Conservation (phyloP, 1,140 invertebrate species). For the Ceratina australensis region DNA sequence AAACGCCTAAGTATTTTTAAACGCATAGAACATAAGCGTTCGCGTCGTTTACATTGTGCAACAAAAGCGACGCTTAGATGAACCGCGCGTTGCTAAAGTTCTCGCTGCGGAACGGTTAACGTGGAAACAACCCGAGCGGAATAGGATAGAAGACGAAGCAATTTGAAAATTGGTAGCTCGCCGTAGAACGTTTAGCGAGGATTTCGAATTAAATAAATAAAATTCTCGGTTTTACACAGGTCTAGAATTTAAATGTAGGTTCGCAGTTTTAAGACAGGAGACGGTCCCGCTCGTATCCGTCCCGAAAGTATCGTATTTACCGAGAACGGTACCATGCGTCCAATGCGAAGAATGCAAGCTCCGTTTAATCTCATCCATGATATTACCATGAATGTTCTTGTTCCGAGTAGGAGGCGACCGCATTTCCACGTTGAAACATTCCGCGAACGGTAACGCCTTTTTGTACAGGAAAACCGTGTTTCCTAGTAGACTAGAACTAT, state of each 20-base stretch:
- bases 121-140: not conserved
- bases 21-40: not conserved
- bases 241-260: conserved; percentile 27
- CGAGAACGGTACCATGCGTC: conserved; percentile 44
- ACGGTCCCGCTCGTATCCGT: conserved; percentile 21
- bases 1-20: conserved; percentile 21
- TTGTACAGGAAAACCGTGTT: conserved; percentile 43
- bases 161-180: no score
- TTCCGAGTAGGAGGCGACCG: conserved; percentile 57
- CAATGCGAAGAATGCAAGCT: conserved; percentile 55
- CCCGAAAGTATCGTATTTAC: conserved; percentile 46
- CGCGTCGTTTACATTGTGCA: not conserved
- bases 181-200: not conserved
- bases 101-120: conserved; percentile 7
- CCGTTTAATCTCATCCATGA: conserved; percentile 63
- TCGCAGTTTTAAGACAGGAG: conserved; percentile 18
- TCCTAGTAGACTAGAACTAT: conserved; percentile 23
- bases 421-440: conserved; percentile 57
- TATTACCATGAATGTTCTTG: conserved; percentile 64
- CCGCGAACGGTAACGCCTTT: conserved; percentile 55
- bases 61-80: conserved; percentile 1
- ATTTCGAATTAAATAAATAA: not conserved
- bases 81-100: not conserved
- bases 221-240: not conserved
- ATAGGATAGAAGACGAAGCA: not conserved